These are phyloP conservation scores for Strix aluco DNA, from an alignment of 2,113 vertebrate species.

Conservation along the genomic window DNA sequence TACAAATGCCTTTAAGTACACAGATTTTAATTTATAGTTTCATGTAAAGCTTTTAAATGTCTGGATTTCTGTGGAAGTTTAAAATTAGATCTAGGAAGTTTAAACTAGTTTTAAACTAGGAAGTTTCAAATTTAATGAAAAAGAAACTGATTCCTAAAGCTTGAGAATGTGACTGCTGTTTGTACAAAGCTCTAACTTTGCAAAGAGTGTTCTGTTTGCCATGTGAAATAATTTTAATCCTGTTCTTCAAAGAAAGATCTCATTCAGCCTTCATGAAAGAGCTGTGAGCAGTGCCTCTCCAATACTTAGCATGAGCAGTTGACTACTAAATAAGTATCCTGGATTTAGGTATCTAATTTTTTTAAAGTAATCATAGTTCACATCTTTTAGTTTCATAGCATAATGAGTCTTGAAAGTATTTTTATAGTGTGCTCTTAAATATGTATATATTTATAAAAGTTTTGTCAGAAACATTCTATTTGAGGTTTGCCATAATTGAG, in stretches of 20 bases:
- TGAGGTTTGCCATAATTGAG: constrained; percentile 66
- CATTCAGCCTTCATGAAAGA: not conserved
- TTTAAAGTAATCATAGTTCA: constrained; percentile 6
- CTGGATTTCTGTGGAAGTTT: not conserved
- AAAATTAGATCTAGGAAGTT: not conserved
- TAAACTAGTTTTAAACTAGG: too few species aligned
- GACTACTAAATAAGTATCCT: not conserved
- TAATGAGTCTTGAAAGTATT: constrained; percentile 26
- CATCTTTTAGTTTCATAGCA: constrained; percentile 5
- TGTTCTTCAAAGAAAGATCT: not conserved
- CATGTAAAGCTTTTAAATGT: not conserved
- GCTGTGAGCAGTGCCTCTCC: not conserved
- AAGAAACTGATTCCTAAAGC: not conserved
- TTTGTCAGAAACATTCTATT: constrained; percentile 60
- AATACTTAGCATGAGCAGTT: not conserved
- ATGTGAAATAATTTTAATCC: not conserved
- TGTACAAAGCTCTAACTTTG: not conserved
- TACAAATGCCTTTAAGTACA: not conserved
- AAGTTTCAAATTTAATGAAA: not conserved
- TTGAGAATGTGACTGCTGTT: not conserved
- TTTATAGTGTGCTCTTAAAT: constrained; percentile 25
- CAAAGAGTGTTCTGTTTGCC: not conserved
- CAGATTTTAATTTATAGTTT: not conserved
- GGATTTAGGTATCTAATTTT: not conserved
- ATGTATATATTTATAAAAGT: constrained; percentile 39